Evolutionary conservation across 35 echinoderm and acorn worm species (phyloP).

Genomic region (Chiridota heheva): DNA sequence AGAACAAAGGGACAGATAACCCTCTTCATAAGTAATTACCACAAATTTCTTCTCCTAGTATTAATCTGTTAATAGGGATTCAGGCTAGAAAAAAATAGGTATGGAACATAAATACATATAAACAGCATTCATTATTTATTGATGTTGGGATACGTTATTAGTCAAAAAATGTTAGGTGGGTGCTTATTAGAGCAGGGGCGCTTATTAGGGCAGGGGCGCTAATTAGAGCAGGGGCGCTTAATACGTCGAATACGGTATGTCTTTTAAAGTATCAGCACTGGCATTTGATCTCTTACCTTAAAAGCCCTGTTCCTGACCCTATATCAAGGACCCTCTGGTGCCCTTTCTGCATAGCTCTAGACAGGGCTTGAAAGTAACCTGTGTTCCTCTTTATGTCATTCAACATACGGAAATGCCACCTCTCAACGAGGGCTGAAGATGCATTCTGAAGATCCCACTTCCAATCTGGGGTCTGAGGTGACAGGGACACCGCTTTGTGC

Average conservation of each 20-base stretch:
- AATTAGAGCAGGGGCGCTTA: too few species aligned
- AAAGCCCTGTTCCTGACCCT: constrained; percentile 54
- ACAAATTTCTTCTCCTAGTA: too few species aligned
- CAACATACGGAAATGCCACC: constrained; percentile 69
- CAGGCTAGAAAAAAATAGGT: too few species aligned
- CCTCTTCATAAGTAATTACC: too few species aligned
- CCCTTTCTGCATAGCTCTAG: constrained; percentile 19
- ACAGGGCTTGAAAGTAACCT: constrained; percentile 35
- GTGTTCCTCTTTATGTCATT: constrained; percentile 45
- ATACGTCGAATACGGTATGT: not conserved
- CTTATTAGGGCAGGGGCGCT: too few species aligned
- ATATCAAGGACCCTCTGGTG: constrained; percentile 49
- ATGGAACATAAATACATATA: too few species aligned
- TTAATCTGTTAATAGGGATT: too few species aligned
- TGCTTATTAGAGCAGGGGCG: too few species aligned
- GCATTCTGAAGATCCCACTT: constrained; percentile 40
- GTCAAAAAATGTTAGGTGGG: too few species aligned
- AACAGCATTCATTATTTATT: too few species aligned
- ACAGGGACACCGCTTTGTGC: not conserved
- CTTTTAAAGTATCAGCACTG: not conserved
- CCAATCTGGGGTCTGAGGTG: constrained; percentile 1
- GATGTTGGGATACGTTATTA: too few species aligned
- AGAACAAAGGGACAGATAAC: too few species aligned
- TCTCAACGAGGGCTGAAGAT: constrained; percentile 42
- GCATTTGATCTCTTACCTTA: constrained; percentile 28